These are phyloP conservation scores for Himantopus leucocephalus DNA, from an alignment of 2,113 vertebrate genomes.

Conservation along the genomic window DNA sequence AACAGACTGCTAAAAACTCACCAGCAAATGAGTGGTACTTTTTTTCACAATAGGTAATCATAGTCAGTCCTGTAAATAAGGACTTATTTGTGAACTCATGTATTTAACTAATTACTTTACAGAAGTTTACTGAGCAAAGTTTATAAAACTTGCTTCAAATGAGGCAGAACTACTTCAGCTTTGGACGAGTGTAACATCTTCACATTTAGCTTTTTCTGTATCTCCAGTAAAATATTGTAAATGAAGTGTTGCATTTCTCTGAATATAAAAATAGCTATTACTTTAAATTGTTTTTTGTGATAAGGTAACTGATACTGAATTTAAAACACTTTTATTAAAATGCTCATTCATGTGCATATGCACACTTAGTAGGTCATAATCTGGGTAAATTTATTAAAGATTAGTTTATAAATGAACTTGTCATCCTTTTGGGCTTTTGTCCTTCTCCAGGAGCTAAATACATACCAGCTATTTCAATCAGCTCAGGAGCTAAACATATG, in stretches of 20 bases:
- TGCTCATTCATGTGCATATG: not conserved
- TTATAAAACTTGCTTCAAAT: not conserved
- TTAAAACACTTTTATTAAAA: not conserved
- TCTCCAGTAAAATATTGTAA: not conserved
- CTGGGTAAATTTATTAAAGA: not conserved
- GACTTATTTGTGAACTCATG: not conserved
- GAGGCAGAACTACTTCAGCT: not conserved
- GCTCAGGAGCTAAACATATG: not conserved
- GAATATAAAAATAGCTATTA: not conserved
- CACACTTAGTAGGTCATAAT: not conserved
- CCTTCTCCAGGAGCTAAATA: not conserved
- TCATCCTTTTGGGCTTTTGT: not conserved
- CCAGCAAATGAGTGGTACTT: not conserved
- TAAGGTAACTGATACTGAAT: not conserved
- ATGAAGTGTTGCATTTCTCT: not conserved
- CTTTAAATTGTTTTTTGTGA: not conserved
- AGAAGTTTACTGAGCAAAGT: not conserved
- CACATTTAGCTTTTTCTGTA: not conserved
- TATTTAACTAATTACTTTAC: not conserved
- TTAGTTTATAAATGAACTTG: conserved; percentile 16
- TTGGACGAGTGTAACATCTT: not conserved
- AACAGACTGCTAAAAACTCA: not conserved
- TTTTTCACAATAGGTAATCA: not conserved
- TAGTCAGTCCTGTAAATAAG: not conserved
- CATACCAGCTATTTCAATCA: not conserved